Conservation (phyloP, 2,888 invertebrate species). For the Leptogaster cylindrica region DNA sequence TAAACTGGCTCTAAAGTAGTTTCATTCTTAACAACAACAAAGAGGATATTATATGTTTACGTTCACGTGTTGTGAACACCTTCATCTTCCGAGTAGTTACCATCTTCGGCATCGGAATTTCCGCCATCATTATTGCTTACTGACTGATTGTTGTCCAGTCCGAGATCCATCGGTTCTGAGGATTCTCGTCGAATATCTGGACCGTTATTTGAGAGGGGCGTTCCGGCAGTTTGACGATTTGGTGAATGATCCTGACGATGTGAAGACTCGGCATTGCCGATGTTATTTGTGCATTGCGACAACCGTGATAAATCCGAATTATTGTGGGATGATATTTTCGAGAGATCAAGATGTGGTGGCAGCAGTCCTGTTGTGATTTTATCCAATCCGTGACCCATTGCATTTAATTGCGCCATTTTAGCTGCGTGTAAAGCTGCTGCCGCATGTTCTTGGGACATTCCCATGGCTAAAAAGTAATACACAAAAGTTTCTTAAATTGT, state of each 20-base stretch:
- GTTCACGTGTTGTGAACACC: slow-evolving; percentile 59
- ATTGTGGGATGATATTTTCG: slow-evolving; percentile 55
- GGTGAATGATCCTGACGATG: slow-evolving; percentile 54
- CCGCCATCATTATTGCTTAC: slow-evolving; percentile 57
- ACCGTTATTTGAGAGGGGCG: slow-evolving; percentile 46
- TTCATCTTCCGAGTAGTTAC: slow-evolving; percentile 60
- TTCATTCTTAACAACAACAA: slow-evolving; percentile 22
- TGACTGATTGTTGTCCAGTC: slow-evolving; percentile 58
- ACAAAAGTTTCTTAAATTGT: not conserved
- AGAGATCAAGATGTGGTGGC: slow-evolving; percentile 60
- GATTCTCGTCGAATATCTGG: slow-evolving; percentile 57
- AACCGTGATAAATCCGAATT: slow-evolving; percentile 44
- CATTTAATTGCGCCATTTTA: slow-evolving; percentile 79
- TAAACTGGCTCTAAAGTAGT: slow-evolving; percentile 16
- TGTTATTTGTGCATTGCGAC: slow-evolving; percentile 44
- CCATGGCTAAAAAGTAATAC: slow-evolving; percentile 61
- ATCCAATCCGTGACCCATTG: slow-evolving; percentile 66
- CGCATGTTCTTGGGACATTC: slow-evolving; percentile 71
- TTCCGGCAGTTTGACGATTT: slow-evolving; percentile 24
- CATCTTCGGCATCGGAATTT: slow-evolving; percentile 59
- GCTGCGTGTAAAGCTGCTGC: slow-evolving; percentile 80
- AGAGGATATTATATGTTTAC: slow-evolving; percentile 13
- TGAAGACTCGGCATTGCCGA: slow-evolving; percentile 54
- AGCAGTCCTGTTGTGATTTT: slow-evolving; percentile 64
- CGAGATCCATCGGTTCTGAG: slow-evolving; percentile 61